Evolutionary conservation across 2,888 invertebrate species (phyloP).

Genomic region (Pseudococcus viburni): DNA sequence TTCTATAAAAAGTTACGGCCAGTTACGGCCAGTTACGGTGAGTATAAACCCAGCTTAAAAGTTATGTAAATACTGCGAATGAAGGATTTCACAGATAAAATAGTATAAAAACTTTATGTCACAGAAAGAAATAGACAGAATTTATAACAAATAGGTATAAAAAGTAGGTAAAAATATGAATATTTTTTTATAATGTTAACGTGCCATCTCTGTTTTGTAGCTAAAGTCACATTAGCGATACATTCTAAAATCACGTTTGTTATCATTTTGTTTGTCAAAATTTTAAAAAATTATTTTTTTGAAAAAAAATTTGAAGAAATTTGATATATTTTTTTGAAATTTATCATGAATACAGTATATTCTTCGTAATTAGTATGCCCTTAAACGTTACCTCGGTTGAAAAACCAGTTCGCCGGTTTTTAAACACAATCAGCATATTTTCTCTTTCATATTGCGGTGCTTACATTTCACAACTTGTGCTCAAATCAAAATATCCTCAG

Average conservation of each 20-base stretch:
- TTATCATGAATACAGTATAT: background rate
- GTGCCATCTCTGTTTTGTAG: background rate
- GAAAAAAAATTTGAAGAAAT: background rate
- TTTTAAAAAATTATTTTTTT: background rate
- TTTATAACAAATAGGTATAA: background rate
- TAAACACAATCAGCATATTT: conserved; percentile 61
- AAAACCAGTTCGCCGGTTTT: conserved; percentile 61
- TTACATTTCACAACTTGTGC: conserved; percentile 34
- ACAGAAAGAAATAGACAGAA: background rate
- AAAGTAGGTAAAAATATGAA: background rate
- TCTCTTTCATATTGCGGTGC: conserved; percentile 56
- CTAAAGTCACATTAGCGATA: background rate
- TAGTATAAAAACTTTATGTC: background rate
- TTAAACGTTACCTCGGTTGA: conserved; percentile 36
- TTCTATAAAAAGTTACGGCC: too few species aligned
- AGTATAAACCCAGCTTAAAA: too few species aligned
- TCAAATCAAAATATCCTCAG: background rate
- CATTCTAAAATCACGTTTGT: background rate
- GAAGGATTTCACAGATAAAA: background rate
- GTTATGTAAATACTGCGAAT: too few species aligned
- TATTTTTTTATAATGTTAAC: background rate
- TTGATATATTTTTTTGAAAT: background rate
- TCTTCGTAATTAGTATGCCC: background rate
- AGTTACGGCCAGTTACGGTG: too few species aligned
- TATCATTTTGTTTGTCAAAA: background rate